Evolutionary conservation across 2,113 vertebrate species (phyloP), one percentile per base, ranked within the genome.

Genomic region (Myxocyprinus asiaticus): DNA sequence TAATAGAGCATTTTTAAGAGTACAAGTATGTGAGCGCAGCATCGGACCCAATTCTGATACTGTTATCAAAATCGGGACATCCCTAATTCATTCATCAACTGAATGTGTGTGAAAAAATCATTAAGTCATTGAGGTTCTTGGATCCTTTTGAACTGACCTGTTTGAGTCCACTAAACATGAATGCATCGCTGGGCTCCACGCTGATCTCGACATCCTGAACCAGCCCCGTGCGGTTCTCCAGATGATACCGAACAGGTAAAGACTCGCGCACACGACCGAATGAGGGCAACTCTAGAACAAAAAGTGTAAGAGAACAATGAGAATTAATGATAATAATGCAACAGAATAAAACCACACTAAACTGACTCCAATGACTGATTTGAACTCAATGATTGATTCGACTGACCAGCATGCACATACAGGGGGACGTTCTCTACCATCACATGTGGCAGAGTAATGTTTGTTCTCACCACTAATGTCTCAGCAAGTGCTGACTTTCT

Each of bases 161-260:
- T 84, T 99, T 99, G 72, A 99, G 96, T 78, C 98, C 98, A 55
- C 97, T 99, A 89, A 99, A 99, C 98, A 99, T 99, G 91, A 99
- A 99, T 73, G 98, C 96, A 64, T 99, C 98, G 2, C 96, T 99
- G 17, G 98, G 97, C 70, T 98, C 97, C 81, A 99, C 96, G 0
- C 95, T 93, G 82, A 99, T 93, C 84, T 98, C 97, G 81, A 98
- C 95, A 66, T 99, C 97, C 83, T 99, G 97, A 68, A 99, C 96
- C 81, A 96, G 89, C 55, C 90, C 83, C 0, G 98, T 99, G 79
- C 97, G 94, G 84, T 99, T 99, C 88, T 95, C 93, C 1, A 99
- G 93, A 88, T 95, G 94, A 79, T 98, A 99, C 9, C 89, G 94
- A 14, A 99, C 95, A 0, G 97, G 95, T 5, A 99, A 89, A 5